Evolutionary conservation across 1,140 invertebrate species (phyloP).

Genomic region (Drosophila azteca): DNA sequence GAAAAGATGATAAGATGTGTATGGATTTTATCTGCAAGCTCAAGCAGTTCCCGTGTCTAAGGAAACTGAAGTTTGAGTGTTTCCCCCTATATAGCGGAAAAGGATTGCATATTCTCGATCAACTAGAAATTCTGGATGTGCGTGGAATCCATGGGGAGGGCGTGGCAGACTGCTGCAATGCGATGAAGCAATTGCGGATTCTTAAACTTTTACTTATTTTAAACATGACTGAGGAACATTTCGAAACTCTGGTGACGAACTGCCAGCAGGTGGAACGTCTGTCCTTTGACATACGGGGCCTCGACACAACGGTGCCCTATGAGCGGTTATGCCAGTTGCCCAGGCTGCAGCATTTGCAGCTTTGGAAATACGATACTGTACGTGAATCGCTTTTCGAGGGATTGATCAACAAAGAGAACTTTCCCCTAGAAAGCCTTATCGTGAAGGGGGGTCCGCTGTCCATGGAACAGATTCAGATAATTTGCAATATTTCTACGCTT

Average conservation of each 20-base stretch:
- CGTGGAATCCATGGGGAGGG: not conserved
- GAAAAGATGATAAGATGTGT: too few relatives aligned
- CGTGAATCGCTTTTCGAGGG: conserved; percentile 1
- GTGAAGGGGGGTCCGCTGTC: conserved; percentile 5
- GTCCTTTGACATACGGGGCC: not conserved
- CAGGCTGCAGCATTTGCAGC: conserved; percentile 33
- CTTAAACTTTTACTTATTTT: conserved; percentile 12
- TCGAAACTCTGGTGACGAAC: conserved; percentile 16
- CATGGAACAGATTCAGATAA: conserved; percentile 4
- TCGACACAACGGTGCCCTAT: not conserved
- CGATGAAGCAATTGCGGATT: conserved; percentile 12
- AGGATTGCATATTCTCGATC: not conserved
- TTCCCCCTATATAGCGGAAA: not conserved
- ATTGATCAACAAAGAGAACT: conserved; percentile 3
- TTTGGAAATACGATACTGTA: not conserved
- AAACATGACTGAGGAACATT: not conserved
- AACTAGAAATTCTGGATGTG: conserved; percentile 28
- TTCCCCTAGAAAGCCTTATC: conserved; percentile 32
- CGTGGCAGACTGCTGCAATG: conserved; percentile 4
- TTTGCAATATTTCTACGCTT: conserved; percentile 23
- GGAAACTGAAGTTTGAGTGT: conserved; percentile 5
- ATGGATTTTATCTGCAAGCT: not conserved
- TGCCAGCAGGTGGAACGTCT: conserved; percentile 24
- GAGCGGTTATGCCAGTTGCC: conserved; percentile 20
- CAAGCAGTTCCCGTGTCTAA: not conserved